Percentiles rank a stretch among this genome's conserved stretches.
phyloP scores from a whole-genome alignment of 2,888 invertebrate species.

The Exephanes ischioxanthus region DNA sequence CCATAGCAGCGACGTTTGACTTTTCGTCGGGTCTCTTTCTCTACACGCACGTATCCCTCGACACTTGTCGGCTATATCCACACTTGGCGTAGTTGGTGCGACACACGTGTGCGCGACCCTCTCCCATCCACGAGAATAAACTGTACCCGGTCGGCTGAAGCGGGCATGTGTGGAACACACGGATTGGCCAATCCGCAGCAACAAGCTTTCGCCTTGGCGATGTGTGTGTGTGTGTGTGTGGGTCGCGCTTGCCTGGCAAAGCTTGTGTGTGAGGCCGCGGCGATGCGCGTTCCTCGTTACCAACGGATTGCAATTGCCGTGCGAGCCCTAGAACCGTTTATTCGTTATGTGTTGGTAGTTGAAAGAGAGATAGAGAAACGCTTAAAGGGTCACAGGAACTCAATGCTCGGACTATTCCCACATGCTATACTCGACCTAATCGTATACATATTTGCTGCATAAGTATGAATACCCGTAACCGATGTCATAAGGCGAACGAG shows the following conservation, averaged over 20 bases:
- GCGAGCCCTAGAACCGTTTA: slow-evolving; percentile 64
- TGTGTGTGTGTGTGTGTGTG: too few relatives aligned
- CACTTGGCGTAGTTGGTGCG: slow-evolving; percentile 30
- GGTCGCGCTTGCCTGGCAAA: slow-evolving; percentile 22
- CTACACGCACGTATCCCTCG: slow-evolving; percentile 23
- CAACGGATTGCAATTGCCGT: slow-evolving; percentile 68
- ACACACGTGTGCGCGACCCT: slow-evolving; percentile 13
- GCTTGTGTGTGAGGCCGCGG: slow-evolving; percentile 24
- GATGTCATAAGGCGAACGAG: slow-evolving; percentile 16
- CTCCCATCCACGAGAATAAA: background rate
- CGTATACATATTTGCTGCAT: slow-evolving; percentile 26
- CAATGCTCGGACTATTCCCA: slow-evolving; percentile 68
- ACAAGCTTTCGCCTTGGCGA: slow-evolving; percentile 34
- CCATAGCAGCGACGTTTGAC: slow-evolving; percentile 3
- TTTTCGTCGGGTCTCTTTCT: slow-evolving; percentile 32
- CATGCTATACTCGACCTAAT: slow-evolving; percentile 50
- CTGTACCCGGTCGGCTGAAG: background rate
- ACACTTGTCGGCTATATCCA: slow-evolving; percentile 42
- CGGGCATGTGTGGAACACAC: slow-evolving; percentile 11
- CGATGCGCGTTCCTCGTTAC: slow-evolving; percentile 53
- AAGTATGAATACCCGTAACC: slow-evolving; percentile 20
- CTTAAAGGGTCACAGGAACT: slow-evolving; percentile 70
- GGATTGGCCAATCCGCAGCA: slow-evolving; percentile 27
- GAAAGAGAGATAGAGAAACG: slow-evolving; percentile 38
- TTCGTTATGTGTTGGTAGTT: slow-evolving; percentile 59